Evolutionary conservation across 2,113 vertebrate species (phyloP), one percentile per base, ranked within the genome.

Genomic region (Ciconia boyciana): DNA sequence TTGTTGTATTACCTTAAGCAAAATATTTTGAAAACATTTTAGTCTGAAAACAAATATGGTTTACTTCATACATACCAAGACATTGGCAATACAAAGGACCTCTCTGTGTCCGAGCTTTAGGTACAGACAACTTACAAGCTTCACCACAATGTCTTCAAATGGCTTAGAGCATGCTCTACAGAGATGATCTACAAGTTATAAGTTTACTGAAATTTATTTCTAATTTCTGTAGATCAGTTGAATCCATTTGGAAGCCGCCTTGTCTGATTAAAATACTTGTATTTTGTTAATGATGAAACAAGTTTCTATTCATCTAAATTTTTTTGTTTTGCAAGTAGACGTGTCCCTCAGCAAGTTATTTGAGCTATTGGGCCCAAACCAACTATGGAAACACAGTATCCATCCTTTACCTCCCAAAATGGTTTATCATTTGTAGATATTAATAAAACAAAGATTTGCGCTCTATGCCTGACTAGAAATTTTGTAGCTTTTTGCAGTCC

Each of bases 1-100:
- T 96, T 90, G 68, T 58, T 94, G 64, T 68, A n/a, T 57, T 96
- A 96, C 87, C 77, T 94, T 94, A 77, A 74, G 70, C 49, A 88
- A 94, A 96, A 96, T 94, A 94, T 94, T 97, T 95, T 79, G 75
- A 71, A 94, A 96, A 90, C 62, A 62, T 69, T 60, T 87, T 60
- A 49, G 29, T 74, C 52, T 57, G 87, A 80, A 94, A 97, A 88
- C 41, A 95, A 90, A 95, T 91, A 83, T 22, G 31, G 57, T 76
- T 89, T 89, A 60, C 20, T 65, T 90, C 46, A 43, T 62, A 49
- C 16, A 32, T 61, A 72, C 48, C 44, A 83, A 89, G 91, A 51
- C 25, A 51, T 8, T 39, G 69, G 62, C 70, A 91, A 51, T 66
- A 46, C 0, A 5, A 79, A 74, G 16, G 65, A 87, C 70, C 15